Evolutionary conservation across 2,797 vertebrate species (phyloP).

Genomic region (Knipowitschia caucasica): DNA sequence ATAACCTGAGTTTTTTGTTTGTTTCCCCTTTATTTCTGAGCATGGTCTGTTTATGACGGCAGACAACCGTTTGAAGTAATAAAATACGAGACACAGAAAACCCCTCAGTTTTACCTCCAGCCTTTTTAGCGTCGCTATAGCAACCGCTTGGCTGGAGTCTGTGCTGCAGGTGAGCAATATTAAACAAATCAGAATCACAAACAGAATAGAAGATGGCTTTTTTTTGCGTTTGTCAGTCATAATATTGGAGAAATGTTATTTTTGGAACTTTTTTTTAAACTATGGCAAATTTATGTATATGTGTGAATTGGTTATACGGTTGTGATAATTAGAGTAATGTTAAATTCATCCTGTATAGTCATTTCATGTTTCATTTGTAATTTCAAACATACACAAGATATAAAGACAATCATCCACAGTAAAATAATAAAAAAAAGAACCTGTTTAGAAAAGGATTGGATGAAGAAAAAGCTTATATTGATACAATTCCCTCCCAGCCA

Average conservation of each 20-base stretch:
- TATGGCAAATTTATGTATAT: no score
- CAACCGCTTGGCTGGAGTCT: conserved; percentile 57
- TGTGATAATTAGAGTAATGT: no score
- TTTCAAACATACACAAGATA: no score
- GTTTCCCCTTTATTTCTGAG: background rate
- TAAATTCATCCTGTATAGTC: no score
- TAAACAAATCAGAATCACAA: conserved; percentile 33
- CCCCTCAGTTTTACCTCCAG: conserved; percentile 16
- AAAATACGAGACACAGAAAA: conserved; percentile 9
- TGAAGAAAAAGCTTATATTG: no score
- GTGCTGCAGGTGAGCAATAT: conserved; percentile 33
- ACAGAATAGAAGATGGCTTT: background rate
- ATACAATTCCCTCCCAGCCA: no score
- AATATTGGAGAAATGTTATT: background rate
- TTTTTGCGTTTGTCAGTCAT: background rate
- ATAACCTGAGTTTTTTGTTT: background rate
- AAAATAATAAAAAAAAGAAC: no score
- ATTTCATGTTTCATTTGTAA: no score
- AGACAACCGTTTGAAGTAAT: conserved; percentile 23
- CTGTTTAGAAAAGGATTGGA: no score
- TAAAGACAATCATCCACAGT: no score
- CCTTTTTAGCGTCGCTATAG: conserved; percentile 58
- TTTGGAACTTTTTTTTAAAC: no score
- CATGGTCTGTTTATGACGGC: conserved; percentile 27
- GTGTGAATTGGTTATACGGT: no score